Base-by-base conservation (phyloP, 2,888 invertebrate genomes). In the Tetheella fluctuosa region DNA sequence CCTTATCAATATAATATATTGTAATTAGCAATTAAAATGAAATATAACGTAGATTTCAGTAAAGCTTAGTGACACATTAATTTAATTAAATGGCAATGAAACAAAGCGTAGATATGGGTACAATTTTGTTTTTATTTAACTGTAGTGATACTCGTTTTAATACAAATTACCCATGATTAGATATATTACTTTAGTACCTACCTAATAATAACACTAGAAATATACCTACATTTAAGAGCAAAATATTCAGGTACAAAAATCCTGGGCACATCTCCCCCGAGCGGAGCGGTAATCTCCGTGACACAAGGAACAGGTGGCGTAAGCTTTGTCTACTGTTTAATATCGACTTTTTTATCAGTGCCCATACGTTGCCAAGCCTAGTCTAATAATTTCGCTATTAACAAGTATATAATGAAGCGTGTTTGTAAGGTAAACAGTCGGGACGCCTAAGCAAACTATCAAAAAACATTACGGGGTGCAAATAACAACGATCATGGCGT, bases 381-480 rank as follows among this genome's bases (percentile, higher is more conserved):
- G 20, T n/a, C 30, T 61, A 69, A 64, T 73, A 68, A 68, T 65
- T 67, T 66, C 68, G 70, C 73, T 71, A 65, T 70, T 70, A 75
- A 72, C 74, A 68, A 64, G 64, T 20, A 17, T 48, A 48, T 48
- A 48, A 48, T 42, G 64, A 64, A 64, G 67, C 66, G 66, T 67
- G 73, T 76, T 74, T 63, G 69, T 69, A 77, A 74, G 72, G 71
- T 73, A 71, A 74, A 74, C 71, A 69, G 70, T 75, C 73, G 75
- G 79, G 74, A 78, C 77, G 77, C 87, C 85, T 88, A 86, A 86
- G 88, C 84, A 88, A 89, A 89, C 89, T 89, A 90, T 90, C 85
- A 88, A 90, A 90, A 90, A 90, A 89, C 90, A 90, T 91, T 88
- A 91, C 89, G 86, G 91, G 90, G 92, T 92, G 91, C 90, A 92